Conservation (phyloP, 1,140 invertebrate species). For the Ladona fulva region DNA sequence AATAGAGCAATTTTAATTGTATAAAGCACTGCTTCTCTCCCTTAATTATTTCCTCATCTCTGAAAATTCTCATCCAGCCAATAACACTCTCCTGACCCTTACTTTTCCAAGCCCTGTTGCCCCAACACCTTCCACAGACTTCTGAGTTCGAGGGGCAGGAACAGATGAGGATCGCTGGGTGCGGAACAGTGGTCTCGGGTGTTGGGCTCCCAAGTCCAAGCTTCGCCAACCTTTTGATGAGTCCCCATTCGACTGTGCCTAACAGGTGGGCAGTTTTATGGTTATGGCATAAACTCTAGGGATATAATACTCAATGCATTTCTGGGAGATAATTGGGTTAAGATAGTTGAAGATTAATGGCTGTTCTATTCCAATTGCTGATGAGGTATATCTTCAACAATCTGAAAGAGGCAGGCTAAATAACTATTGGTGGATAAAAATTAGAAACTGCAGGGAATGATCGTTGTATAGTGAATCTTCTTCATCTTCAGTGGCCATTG, state of each 20-base stretch:
- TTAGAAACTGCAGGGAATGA: too few relatives aligned
- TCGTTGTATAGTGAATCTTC: too few relatives aligned
- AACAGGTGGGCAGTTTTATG: neutral
- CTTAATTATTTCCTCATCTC: neutral
- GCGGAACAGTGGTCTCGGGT: constrained; percentile 43
- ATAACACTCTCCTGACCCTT: constrained; percentile 15
- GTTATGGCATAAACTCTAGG: neutral
- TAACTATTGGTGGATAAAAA: too few relatives aligned
- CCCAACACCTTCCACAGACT: constrained; percentile 12
- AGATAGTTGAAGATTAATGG: too few relatives aligned
- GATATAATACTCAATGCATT: too few relatives aligned
- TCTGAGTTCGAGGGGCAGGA: constrained; percentile 42
- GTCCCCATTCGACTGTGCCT: constrained; percentile 17
- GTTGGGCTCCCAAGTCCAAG: constrained; percentile 46
- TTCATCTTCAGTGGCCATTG: too few relatives aligned
- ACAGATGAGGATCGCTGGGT: constrained; percentile 52
- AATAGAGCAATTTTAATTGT: too few relatives aligned
- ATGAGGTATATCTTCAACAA: too few relatives aligned
- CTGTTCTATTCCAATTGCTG: too few relatives aligned
- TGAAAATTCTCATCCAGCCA: neutral
- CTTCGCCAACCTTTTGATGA: constrained; percentile 46
- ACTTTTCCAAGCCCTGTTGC: constrained; percentile 22
- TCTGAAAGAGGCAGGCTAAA: too few relatives aligned
- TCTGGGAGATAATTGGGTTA: too few relatives aligned
- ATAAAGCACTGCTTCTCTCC: neutral